Conservation (phyloP, 2,888 invertebrate species). For the Frankliniella fusca region DNA sequence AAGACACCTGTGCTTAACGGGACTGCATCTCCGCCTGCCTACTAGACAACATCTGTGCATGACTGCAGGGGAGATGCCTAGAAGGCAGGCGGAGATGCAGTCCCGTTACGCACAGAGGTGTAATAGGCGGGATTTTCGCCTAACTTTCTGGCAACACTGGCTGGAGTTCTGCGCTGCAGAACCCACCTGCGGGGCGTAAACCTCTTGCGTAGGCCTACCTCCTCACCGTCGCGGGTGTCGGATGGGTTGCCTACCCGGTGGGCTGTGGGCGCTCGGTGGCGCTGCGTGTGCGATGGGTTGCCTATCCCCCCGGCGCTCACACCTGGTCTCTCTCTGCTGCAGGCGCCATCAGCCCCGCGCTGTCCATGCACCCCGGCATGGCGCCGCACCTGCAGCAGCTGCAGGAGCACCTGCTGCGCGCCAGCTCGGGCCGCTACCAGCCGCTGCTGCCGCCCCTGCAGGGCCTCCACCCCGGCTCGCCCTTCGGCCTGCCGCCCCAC, state of each 20-base stretch:
- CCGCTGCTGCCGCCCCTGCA: slow-evolving; percentile 51
- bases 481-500: slow-evolving; percentile 45
- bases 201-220: too few species aligned
- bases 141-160: too few species aligned
- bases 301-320: neutral
- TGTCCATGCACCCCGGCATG: slow-evolving; percentile 61
- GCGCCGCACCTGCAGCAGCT: slow-evolving; percentile 66
- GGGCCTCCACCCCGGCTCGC: slow-evolving; percentile 42
- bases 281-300: neutral
- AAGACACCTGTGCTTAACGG: too few species aligned
- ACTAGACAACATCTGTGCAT: too few species aligned
- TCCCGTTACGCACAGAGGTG: too few species aligned
- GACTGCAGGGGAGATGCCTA: too few species aligned
- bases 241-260: neutral
- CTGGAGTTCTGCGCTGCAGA: too few species aligned
- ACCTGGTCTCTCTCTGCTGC: slow-evolving; percentile 32
- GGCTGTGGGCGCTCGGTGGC: neutral
- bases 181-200: too few species aligned
- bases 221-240: neutral
- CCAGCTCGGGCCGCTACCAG: slow-evolving; percentile 46
- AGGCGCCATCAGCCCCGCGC: slow-evolving; percentile 80
- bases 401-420: slow-evolving; percentile 74
- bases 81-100: too few species aligned
- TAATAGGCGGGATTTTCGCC: too few species aligned
- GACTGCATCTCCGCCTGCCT: too few species aligned